These are phyloP conservation scores for Etheostoma spectabile DNA, from an alignment of 2,113 vertebrate genomes.

Conservation along the genomic window DNA sequence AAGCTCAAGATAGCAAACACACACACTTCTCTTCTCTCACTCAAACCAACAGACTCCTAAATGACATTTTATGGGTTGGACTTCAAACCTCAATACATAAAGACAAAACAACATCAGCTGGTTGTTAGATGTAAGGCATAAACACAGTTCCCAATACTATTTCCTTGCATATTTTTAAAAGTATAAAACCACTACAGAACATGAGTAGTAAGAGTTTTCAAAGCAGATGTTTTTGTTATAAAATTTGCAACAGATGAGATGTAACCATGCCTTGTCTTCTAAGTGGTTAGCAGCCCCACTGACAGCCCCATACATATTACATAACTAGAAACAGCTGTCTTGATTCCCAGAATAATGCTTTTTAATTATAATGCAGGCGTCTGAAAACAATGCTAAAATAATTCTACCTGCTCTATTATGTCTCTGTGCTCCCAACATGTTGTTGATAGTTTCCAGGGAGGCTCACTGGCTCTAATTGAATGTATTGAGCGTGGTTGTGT, in stretches of 20 bases:
- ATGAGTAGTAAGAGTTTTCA: not conserved
- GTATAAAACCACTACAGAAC: not conserved
- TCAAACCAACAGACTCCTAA: not conserved
- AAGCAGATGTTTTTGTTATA: not conserved
- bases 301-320: no score
- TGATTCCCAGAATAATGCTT: no score
- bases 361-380: not conserved
- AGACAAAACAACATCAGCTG: not conserved
- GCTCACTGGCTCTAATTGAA: not conserved
- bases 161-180: not conserved
- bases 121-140: not conserved
- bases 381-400: not conserved
- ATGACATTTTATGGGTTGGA: not conserved
- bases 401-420: not conserved
- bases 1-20: not conserved
- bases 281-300: not conserved
- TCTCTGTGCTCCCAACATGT: not conserved
- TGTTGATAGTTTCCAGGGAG: constrained; percentile 5
- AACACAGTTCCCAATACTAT: not conserved
- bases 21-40: not conserved
- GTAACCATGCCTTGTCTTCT: not conserved
- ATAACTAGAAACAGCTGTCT: not conserved
- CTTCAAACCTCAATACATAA: not conserved
- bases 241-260: constrained; percentile 10
- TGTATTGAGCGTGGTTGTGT: not conserved